Evolutionary conservation across 2,888 invertebrate genomes (phyloP), one percentile per base, ranked within the genome.

Genomic region (Coelogynopora nodosa): DNA sequence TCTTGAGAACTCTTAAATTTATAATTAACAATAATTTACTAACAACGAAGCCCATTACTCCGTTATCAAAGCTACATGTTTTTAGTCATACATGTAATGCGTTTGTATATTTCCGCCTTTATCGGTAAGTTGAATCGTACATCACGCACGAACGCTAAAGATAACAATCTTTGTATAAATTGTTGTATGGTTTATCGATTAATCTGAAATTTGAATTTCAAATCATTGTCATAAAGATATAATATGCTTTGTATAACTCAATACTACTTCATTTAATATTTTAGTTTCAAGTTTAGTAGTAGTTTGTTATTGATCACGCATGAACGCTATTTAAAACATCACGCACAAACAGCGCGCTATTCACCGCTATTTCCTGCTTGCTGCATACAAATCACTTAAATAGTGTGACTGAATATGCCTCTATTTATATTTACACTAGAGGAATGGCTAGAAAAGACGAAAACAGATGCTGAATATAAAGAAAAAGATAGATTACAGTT

Each of bases 231-330:
- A 74, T 74, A 74, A 23, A 74, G 74, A 74, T 74, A 74, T n/a
- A n/a, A n/a, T 74, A 74, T 74, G 74, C 74, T 74, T 74, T 74
- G 74, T 74, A 74, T 74, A 26, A 74, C 74, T 74, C 74, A 74
- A 74, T 74, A 74, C n/a, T n/a, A n/a, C 74, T 74, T 74, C 74
- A 74, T 23, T 74, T 74, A 74, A 74, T 74, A 26, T 74, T 74
- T 74, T 74, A 74, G 74, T 74, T 74, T 74, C 5, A 74, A 74
- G 23, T 74, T 74, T 74, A 74, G 74, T n/a, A 74, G 74, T 74
- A 74, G 74, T 74, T 74, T 74, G 74, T 74, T 74, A 74, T 74
- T 74, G 74, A 74, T 74, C 74, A 74, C 23, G 74, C 74, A 74
- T 74, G 27, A 74, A 74, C 74, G 74, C 23, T 74, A 74, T 74